phyloP scores from a whole-genome alignment of 2,113 vertebrate species.

The Istiophorus platypterus region DNA sequence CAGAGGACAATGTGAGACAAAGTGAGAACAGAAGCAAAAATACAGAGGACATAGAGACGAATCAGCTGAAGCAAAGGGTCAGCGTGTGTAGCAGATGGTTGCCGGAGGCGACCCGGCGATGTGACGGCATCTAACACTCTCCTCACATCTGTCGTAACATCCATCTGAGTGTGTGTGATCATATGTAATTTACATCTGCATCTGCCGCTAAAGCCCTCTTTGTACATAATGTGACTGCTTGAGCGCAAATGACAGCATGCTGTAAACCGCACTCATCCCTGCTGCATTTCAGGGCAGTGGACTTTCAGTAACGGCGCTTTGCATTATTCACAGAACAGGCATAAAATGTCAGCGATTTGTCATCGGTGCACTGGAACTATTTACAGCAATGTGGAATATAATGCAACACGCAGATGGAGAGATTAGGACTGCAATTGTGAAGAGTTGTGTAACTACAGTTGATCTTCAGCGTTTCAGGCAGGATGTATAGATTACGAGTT shows the following conservation, averaged over 20 bases:
- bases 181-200: slow-evolving; percentile 56
- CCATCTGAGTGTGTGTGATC: slow-evolving; percentile 15
- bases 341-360: not conserved
- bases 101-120: slow-evolving; percentile 43
- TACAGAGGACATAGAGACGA: no score
- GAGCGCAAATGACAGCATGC: slow-evolving; percentile 18
- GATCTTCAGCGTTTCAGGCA: not conserved
- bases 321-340: not conserved
- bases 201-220: slow-evolving; percentile 40
- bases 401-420: not conserved
- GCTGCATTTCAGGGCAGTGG: slow-evolving; percentile 9
- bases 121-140: slow-evolving; percentile 36
- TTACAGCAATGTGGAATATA: not conserved
- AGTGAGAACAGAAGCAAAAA: not conserved
- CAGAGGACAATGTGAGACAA: not conserved
- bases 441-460: not conserved
- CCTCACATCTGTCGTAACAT: slow-evolving; percentile 56
- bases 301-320: slow-evolving; percentile 6
- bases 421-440: not conserved
- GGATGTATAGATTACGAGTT: not conserved
- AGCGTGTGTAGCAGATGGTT: slow-evolving; percentile 54
- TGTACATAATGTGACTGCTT: slow-evolving; percentile 12
- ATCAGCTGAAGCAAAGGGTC: slow-evolving; percentile 28
- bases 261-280: slow-evolving; percentile 15
- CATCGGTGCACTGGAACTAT: not conserved